A percentile compares a stretch with the other conserved stretches of the same genome.
phyloP scores from a whole-genome alignment of 2,113 vertebrate species.

The Dryoscopus gambensis region DNA sequence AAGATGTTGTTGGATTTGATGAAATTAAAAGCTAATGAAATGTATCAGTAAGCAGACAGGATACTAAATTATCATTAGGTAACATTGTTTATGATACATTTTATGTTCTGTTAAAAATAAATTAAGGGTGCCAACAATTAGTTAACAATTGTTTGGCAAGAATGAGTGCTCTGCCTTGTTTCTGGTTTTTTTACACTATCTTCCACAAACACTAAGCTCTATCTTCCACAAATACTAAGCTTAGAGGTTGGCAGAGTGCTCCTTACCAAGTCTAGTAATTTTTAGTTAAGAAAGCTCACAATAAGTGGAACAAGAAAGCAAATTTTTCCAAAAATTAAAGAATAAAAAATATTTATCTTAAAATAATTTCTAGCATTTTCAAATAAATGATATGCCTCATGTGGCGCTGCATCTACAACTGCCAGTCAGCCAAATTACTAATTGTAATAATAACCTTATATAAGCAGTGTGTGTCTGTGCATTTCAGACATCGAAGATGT shows the following conservation, averaged over 20 bases:
- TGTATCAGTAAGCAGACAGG: not conserved
- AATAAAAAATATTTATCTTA: conserved; percentile 54
- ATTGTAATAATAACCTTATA: conserved; percentile 39
- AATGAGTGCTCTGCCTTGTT: not conserved
- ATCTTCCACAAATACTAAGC: not conserved
- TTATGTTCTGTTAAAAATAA: conserved; percentile 26
- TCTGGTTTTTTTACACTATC: not conserved
- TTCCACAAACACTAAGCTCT: not conserved
- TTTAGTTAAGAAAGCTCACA: not conserved
- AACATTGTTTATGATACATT: not conserved
- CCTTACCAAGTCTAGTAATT: not conserved
- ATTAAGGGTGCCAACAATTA: not conserved
- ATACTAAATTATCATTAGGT: not conserved
- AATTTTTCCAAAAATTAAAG: not conserved
- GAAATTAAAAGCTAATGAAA: conserved; percentile 24
- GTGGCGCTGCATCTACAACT: conserved; percentile 30
- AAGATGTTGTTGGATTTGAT: not conserved
- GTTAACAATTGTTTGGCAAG: not conserved
- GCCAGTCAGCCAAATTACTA: conserved; percentile 46
- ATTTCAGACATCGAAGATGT: conserved; percentile 57
- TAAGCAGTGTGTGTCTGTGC: conserved; percentile 23
- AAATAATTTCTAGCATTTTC: conserved; percentile 47
- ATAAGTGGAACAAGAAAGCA: conserved; percentile 1
- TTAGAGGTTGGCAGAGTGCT: not conserved
- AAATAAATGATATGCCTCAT: conserved; percentile 18